Evolutionary conservation across 2,888 invertebrate species (phyloP).

Genomic region (Melolontha melolontha): DNA sequence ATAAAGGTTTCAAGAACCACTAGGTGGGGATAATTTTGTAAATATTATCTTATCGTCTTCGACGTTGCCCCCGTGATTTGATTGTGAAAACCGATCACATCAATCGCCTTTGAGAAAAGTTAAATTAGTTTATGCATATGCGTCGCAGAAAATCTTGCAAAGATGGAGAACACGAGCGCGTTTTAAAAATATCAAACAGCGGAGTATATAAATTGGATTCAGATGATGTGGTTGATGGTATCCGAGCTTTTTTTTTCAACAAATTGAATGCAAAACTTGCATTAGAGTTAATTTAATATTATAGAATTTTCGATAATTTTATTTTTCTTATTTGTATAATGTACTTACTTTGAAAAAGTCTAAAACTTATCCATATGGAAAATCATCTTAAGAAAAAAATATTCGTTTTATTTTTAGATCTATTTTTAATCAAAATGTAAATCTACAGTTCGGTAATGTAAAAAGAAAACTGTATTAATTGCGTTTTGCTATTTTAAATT

Average conservation of each 20-base stretch:
- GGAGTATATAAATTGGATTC: slow-evolving; percentile 21
- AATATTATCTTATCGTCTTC: slow-evolving; percentile 54
- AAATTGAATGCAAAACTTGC: background rate
- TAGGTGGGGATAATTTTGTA: slow-evolving; percentile 49
- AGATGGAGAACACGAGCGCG: background rate
- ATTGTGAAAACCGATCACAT: slow-evolving; percentile 46
- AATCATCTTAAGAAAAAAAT: background rate
- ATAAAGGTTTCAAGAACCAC: slow-evolving; percentile 21
- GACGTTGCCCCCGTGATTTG: slow-evolving; percentile 44
- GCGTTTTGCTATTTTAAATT: no score
- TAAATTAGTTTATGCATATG: slow-evolving; percentile 47
- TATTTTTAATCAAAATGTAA: no score
- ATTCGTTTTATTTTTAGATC: no score
- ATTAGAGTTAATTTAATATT: no score
- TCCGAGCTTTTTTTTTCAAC: background rate
- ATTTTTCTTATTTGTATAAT: no score
- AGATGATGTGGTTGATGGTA: background rate
- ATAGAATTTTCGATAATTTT: no score
- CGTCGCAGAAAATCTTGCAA: slow-evolving; percentile 2
- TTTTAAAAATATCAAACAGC: slow-evolving; percentile 12
- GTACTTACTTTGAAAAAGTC: no score
- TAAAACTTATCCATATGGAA: background rate
- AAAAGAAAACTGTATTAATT: no score
- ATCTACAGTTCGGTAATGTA: no score
- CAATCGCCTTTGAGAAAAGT: slow-evolving; percentile 43